Base-by-base conservation (phyloP, 2,797 vertebrate species). In the Poecile montanus region DNA sequence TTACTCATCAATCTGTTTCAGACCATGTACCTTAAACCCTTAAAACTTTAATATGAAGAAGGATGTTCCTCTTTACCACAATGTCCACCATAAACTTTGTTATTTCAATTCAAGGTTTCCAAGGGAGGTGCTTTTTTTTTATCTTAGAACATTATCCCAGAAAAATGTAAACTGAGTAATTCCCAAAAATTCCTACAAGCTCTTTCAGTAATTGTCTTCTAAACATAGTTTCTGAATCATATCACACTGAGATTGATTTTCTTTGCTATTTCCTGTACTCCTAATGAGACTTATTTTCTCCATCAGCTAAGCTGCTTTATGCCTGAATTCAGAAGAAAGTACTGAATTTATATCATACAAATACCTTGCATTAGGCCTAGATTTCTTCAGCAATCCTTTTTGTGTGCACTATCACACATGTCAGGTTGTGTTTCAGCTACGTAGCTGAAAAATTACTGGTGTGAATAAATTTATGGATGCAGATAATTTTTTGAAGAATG, bases 401-500 rank as follows among this genome's bases (percentile, higher is more conserved):
- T 47, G 5, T 40, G 14, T 68, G 9, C 14, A 54, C 45, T 85
- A 44, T 17, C 58, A 85, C 27, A 42, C 60, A 81, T 63, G 19
- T 72, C 26, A 22, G 16, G 9, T 14, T 50, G 23, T 23, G 18
- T 58, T 93, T 85, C 58, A 53, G 26, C 32, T 70, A 65, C 68
- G 42, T 42, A 50, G 23, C 11, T 68, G 20, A 65, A 8, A 27
- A 65, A 81, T 75, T 67, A 68, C 34, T 50, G 10, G 2, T 44
- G n/a, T 65, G 58, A 85, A 51, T 62, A 63, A 50, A 77, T 56
- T 42, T 65, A 38, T 30, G 17, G 25, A 57, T 27, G 5, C 3
- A 66, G 38, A 56, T 32, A 67, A 75, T 38, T 91, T 87, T 95
- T 95, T 89, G 11, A 22, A 84, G 48, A 86, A 71, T 65, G 25